A percentile compares a stretch with the other conserved stretches of the same genome.
phyloP scores from a whole-genome alignment of 2,888 invertebrate genomes.

The Tinea pellionella region DNA sequence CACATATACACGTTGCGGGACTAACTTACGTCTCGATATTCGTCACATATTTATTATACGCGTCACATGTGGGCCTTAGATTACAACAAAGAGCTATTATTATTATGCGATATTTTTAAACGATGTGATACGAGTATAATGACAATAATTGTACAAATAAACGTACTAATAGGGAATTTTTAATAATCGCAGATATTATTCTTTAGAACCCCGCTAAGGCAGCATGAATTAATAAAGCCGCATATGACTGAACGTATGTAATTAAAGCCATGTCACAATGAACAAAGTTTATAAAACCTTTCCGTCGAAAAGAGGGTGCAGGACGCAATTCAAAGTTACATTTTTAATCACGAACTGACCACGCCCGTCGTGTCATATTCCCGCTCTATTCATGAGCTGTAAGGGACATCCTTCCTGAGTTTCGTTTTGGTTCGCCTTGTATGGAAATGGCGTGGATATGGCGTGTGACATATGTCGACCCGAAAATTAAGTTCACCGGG shows the following conservation, averaged over 20 bases:
- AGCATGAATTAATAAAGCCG: slow-evolving; percentile 30
- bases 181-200: background rate
- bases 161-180: background rate
- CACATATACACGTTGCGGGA: no score
- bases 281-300: slow-evolving; percentile 36
- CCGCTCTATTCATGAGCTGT: slow-evolving; percentile 50
- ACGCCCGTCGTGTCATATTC: slow-evolving; percentile 44
- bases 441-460: slow-evolving; percentile 56
- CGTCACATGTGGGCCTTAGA: no score
- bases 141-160: background rate
- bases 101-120: background rate
- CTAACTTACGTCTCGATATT: no score
- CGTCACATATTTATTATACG: no score
- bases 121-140: background rate
- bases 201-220: background rate
- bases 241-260: slow-evolving; percentile 44
- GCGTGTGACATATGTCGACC: slow-evolving; percentile 53
- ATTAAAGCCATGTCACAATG: slow-evolving; percentile 44
- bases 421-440: slow-evolving; percentile 42
- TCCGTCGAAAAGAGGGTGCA: slow-evolving; percentile 36
- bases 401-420: slow-evolving; percentile 47
- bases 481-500: slow-evolving; percentile 51
- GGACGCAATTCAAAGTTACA: slow-evolving; percentile 39
- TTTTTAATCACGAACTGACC: slow-evolving; percentile 60
- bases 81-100: no score